phyloP scores from a whole-genome alignment of 2,113 vertebrate species.

The Phaethon lepturus region DNA sequence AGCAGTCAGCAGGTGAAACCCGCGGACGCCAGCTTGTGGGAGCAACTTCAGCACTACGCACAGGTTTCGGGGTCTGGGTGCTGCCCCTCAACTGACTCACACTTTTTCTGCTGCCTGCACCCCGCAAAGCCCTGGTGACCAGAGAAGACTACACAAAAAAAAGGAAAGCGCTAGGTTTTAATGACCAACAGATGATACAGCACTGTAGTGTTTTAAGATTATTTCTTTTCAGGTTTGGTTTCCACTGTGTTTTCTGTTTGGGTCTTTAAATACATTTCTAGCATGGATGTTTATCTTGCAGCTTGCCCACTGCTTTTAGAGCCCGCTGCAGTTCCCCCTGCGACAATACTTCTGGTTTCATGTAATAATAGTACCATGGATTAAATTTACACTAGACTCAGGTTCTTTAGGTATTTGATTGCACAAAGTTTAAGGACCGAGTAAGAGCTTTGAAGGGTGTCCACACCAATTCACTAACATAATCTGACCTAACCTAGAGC shows the following conservation, averaged over 20 bases:
- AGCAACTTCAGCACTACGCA: too few relatives aligned
- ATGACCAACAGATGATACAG: background rate
- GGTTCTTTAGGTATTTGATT: background rate
- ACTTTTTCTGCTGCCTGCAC: background rate
- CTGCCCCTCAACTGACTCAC: rapidly evolving
- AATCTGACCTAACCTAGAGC: background rate
- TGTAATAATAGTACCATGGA: background rate
- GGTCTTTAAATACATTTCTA: background rate
- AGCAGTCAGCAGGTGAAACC: background rate
- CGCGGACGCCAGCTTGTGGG: rapidly evolving
- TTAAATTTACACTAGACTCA: background rate
- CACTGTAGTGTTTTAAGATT: background rate
- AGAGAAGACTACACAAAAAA: background rate
- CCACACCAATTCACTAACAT: background rate
- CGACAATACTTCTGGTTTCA: background rate
- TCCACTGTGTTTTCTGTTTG: background rate
- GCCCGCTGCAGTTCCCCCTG: background rate
- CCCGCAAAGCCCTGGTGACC: rapidly evolving
- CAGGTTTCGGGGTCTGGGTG: background rate
- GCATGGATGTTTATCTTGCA: background rate
- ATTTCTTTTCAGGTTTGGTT: background rate
- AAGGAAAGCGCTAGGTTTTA: background rate
- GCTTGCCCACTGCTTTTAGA: background rate
- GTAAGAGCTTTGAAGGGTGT: background rate
- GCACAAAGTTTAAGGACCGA: background rate